A percentile compares a stretch with the other conserved stretches of the same genome.
phyloP scores from a whole-genome alignment of 2,888 invertebrate species.

The Cloeon dipterum region DNA sequence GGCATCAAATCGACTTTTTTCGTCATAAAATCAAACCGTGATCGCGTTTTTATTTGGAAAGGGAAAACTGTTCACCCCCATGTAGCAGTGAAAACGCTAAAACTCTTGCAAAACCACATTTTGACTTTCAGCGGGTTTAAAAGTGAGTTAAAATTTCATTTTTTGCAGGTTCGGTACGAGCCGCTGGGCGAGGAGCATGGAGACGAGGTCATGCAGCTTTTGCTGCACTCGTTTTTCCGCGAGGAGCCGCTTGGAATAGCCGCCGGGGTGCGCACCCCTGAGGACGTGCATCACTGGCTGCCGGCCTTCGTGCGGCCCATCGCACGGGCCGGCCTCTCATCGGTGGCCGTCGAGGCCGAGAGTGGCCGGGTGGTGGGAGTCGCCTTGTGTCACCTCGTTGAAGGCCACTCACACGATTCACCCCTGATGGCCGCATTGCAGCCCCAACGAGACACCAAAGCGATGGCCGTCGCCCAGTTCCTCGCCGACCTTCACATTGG shows the following conservation, averaged over 20 bases:
- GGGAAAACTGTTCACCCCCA: too few relatives aligned
- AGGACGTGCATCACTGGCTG: constrained; percentile 6
- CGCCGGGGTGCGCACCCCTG: constrained; percentile 4
- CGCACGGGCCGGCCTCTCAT: constrained; percentile 6
- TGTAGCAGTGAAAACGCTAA: too few relatives aligned
- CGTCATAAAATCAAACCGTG: too few relatives aligned
- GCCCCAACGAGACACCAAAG: constrained; percentile 5
- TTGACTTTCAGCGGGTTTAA: too few relatives aligned
- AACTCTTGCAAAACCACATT: too few relatives aligned
- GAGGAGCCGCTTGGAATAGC: constrained; percentile 8
- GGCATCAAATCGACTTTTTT: too few relatives aligned
- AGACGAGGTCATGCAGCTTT: constrained; percentile 7
- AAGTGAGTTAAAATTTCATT: too few relatives aligned
- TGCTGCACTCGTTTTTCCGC: constrained; percentile 8
- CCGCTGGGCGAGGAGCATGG: constrained; percentile 4
- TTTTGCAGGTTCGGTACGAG: constrained; percentile 6
- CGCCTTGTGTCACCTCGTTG: constrained; percentile 7
- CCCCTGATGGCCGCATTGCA: constrained; percentile 5
- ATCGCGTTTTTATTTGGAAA: too few relatives aligned
- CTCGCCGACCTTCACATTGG: constrained; percentile 5
- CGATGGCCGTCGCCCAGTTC: constrained; percentile 6
- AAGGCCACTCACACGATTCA: constrained; percentile 3
- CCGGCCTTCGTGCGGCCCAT: constrained; percentile 6
- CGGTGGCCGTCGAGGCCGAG: constrained; percentile 7
- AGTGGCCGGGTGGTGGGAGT: constrained; percentile 7